Percentiles rank a stretch among this genome's conserved stretches.
Conservation (phyloP, 2,888 invertebrate genomes). For the Scelioninae gen. 2 region DNA sequence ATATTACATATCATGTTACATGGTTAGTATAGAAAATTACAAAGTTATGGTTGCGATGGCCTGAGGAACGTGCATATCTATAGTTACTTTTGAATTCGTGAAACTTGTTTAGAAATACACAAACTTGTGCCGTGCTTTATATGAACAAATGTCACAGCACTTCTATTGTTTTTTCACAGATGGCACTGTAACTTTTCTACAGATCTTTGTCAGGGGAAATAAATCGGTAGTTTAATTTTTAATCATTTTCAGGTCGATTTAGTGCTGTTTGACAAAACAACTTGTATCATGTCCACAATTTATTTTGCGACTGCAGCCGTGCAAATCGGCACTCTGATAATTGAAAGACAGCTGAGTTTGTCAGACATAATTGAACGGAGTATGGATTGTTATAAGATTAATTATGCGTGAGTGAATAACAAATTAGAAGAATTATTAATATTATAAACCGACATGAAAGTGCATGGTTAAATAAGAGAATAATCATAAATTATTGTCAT, state of each 20-base stretch:
- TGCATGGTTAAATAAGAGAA: too few relatives aligned
- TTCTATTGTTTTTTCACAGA: too few relatives aligned
- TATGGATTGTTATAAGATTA: conserved; percentile 1
- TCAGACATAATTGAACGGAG: neutral
- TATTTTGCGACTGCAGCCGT: conserved; percentile 18
- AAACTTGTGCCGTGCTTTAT: too few relatives aligned
- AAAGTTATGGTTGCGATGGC: too few relatives aligned
- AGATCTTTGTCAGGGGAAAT: too few relatives aligned
- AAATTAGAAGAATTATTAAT: neutral
- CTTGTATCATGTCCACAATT: conserved; percentile 6
- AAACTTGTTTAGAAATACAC: too few relatives aligned
- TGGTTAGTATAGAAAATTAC: neutral
- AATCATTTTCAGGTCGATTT: conserved; percentile 13
- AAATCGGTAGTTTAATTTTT: too few relatives aligned
- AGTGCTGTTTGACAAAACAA: conserved; percentile 14
- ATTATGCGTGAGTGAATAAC: conserved; percentile 7
- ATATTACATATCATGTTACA: neutral
- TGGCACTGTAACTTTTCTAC: too few relatives aligned
- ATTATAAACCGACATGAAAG: too few relatives aligned
- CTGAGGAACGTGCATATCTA: too few relatives aligned
- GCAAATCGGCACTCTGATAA: neutral
- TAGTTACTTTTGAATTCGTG: neutral
- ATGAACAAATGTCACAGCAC: too few relatives aligned
- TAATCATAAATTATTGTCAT: too few relatives aligned
- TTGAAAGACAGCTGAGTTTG: neutral